A percentile compares a stretch with the other conserved stretches of the same genome.
These are phyloP conservation scores for Tanypteryx hageni DNA, from an alignment of 2,888 invertebrate genomes.

Conservation along the genomic window DNA sequence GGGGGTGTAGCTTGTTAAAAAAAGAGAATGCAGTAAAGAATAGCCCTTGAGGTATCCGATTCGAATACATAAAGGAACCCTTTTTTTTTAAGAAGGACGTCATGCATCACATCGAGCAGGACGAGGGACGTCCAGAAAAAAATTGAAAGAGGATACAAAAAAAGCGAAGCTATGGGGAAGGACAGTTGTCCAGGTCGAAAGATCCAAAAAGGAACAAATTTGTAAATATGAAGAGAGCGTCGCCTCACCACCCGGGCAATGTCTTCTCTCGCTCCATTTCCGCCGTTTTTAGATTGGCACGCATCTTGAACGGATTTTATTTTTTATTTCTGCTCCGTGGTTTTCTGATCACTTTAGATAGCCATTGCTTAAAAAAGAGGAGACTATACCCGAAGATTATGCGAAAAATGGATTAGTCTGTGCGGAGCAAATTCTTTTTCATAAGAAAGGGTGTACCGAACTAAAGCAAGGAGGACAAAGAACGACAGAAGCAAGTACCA, in stretches of 20 bases:
- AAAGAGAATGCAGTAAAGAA: not conserved
- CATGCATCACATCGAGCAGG: not conserved
- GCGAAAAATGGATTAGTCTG: no score
- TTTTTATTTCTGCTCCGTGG: no score
- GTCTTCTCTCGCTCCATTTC: not conserved
- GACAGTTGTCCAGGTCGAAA: not conserved
- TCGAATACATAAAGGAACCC: not conserved
- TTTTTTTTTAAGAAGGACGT: not conserved
- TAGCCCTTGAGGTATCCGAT: conserved; percentile 20
- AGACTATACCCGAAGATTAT: no score
- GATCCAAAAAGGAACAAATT: not conserved
- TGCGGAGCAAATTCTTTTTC: no score
- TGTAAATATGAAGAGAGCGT: conserved; percentile 1
- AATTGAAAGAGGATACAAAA: not conserved
- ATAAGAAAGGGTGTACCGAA: no score
- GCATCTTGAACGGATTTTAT: no score
- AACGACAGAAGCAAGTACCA: no score
- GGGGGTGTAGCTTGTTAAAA: conserved; percentile 16
- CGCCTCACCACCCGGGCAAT: not conserved
- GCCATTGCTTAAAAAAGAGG: no score
- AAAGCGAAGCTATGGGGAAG: not conserved
- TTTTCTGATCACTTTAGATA: no score
- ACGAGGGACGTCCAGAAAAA: not conserved
- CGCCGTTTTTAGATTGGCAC: no score
- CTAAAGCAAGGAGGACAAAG: no score